A percentile compares a stretch with the other conserved stretches of the same genome.
Conservation (phyloP, 2,113 vertebrate species). For the Megaptera novaeangliae region DNA sequence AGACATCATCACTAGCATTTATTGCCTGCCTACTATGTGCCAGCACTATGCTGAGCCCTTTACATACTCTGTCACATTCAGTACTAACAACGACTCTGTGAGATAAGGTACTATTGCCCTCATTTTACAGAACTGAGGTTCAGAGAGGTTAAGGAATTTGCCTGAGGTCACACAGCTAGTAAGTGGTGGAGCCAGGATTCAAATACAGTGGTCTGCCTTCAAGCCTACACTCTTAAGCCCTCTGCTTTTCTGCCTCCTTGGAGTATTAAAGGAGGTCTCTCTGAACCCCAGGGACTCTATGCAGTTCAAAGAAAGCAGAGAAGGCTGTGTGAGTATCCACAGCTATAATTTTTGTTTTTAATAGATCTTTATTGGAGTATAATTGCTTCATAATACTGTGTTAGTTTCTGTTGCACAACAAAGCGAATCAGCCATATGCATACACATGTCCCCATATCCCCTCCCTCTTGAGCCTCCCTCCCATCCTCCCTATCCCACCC, state of each 20-base stretch:
- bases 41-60: background rate
- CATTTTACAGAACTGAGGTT: background rate
- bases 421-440: no score
- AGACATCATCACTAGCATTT: background rate
- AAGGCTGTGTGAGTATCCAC: background rate
- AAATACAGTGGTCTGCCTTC: background rate
- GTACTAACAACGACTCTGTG: background rate
- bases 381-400: no score
- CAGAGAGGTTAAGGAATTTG: background rate
- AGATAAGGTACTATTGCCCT: background rate
- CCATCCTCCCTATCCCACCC: no score
- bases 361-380: no score
- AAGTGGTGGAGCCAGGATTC: background rate
- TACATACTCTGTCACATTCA: background rate
- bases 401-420: no score
- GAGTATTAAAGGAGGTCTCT: background rate
- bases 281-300: background rate
- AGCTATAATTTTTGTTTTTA: background rate
- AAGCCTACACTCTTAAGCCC: background rate
- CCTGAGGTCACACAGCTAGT: background rate
- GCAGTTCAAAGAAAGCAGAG: background rate
- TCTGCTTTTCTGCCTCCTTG: background rate
- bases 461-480: no score
- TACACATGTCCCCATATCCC: no score
- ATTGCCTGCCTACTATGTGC: background rate